Percentiles rank a stretch among this genome's conserved stretches.
These are phyloP conservation scores for Varroa destructor DNA, from an alignment of 1,140 invertebrate species.

Conservation along the genomic window DNA sequence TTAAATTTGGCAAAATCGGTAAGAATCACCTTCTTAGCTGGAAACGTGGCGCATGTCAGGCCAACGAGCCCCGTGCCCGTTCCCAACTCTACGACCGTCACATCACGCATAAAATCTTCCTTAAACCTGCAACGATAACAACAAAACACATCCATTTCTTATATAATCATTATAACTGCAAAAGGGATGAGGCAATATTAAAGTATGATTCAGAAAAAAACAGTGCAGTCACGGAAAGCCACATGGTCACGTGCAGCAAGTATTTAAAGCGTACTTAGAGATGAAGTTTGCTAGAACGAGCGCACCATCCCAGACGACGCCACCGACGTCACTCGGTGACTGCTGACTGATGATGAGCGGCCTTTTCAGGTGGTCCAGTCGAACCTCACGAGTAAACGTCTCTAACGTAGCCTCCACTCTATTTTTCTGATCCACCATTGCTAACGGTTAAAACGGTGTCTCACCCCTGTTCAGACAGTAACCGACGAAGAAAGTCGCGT, in stretches of 20 bases:
- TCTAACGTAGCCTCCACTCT: too few relatives aligned
- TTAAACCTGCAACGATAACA: background rate
- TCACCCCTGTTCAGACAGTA: slow-evolving; percentile 15
- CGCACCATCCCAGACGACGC: slow-evolving; percentile 26
- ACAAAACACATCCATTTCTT: too few relatives aligned
- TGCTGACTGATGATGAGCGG: slow-evolving; percentile 13
- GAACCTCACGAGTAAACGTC: slow-evolving; percentile 11
- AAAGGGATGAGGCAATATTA: too few relatives aligned
- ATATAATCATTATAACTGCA: too few relatives aligned
- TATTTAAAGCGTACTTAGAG: background rate
- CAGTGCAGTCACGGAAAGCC: too few relatives aligned
- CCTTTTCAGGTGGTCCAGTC: background rate
- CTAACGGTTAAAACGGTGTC: background rate
- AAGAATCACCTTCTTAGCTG: slow-evolving; percentile 14
- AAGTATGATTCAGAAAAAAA: too few relatives aligned
- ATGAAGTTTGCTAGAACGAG: slow-evolving; percentile 21
- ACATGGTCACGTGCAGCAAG: too few relatives aligned
- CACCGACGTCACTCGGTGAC: slow-evolving; percentile 12
- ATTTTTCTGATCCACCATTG: background rate
- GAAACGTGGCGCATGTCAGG: slow-evolving; percentile 6
- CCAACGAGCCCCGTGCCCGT: slow-evolving; percentile 1
- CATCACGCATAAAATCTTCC: background rate
- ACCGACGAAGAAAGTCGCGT: slow-evolving; percentile 21
- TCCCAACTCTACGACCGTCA: background rate
- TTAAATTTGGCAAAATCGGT: background rate